A percentile compares a stretch with the other conserved stretches of the same genome.
These are phyloP conservation scores for Scaptomyza graminum DNA, from an alignment of 1,140 invertebrate species.

Conservation along the genomic window DNA sequence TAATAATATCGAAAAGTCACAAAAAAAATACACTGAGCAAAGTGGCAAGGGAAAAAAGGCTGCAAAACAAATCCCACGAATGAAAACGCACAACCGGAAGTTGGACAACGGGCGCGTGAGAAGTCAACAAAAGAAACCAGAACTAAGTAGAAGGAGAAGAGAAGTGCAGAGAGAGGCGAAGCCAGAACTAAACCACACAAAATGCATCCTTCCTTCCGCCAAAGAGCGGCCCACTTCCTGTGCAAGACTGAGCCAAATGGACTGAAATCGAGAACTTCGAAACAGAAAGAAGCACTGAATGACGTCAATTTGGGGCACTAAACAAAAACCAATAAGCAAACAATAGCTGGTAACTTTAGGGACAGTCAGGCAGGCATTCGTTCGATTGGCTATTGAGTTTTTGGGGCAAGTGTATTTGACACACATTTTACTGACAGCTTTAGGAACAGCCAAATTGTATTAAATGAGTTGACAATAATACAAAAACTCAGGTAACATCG, in stretches of 20 bases:
- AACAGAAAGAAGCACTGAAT: conserved; percentile 5
- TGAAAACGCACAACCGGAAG: conserved; percentile 37
- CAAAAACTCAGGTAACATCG: conserved; percentile 4
- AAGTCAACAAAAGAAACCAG: conserved; percentile 24
- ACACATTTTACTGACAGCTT: conserved; percentile 49
- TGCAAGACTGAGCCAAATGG: neutral
- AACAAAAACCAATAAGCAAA: conserved; percentile 39
- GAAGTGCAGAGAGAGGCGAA: neutral
- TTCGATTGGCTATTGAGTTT: neutral
- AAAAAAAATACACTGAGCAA: conserved; percentile 4
- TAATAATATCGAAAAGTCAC: conserved; percentile 42
- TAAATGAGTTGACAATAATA: conserved; percentile 53
- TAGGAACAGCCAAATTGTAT: conserved; percentile 27
- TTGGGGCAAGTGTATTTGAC: conserved; percentile 11
- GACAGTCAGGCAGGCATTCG: neutral
- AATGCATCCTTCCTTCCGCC: conserved; percentile 45
- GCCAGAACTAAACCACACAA: conserved; percentile 4
- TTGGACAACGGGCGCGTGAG: conserved; percentile 25
- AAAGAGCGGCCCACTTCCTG: neutral
- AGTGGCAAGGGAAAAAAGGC: conserved; percentile 24
- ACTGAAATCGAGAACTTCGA: neutral
- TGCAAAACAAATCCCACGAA: conserved; percentile 42
- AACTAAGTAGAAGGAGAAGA: neutral
- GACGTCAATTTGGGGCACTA: conserved; percentile 40
- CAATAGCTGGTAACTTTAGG: conserved; percentile 4